A percentile compares a stretch with the other conserved stretches of the same genome.
Evolutionary conservation across 2,797 vertebrate species (phyloP).

Genomic region (Phoxinus dragarum): DNA sequence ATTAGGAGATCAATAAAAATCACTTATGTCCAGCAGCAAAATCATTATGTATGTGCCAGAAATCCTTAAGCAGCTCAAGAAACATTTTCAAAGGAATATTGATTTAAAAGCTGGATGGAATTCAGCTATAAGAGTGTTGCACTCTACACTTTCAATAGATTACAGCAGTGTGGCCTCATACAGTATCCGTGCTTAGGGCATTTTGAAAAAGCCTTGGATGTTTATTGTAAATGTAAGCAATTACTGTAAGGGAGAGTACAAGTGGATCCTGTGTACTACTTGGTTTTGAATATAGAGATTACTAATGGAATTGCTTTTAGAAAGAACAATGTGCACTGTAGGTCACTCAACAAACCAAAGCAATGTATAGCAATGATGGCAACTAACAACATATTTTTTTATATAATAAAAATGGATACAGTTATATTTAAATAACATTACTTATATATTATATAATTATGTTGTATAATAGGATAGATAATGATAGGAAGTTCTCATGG

Average conservation of each 20-base stretch:
- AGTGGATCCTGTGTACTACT: neutral
- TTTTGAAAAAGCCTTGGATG: slow-evolving; percentile 11
- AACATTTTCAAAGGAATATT: slow-evolving; percentile 47
- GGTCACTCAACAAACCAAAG: neutral
- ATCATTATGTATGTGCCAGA: slow-evolving; percentile 50
- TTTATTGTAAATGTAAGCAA: slow-evolving; percentile 18
- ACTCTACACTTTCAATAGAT: slow-evolving; percentile 5
- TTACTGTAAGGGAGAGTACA: neutral
- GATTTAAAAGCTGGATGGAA: slow-evolving; percentile 39
- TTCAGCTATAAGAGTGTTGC: slow-evolving; percentile 20
- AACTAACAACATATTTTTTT: neutral
- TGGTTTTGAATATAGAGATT: slow-evolving; percentile 1
- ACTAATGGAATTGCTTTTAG: neutral
- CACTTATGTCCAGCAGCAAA: slow-evolving; percentile 64
- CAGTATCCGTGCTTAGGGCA: neutral
- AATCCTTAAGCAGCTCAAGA: slow-evolving; percentile 45
- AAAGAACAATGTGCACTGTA: neutral
- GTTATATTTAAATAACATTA: neutral
- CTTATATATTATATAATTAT: neutral
- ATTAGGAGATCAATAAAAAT: slow-evolving; percentile 77
- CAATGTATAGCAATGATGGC: neutral
- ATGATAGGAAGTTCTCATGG: neutral
- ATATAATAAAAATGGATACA: neutral
- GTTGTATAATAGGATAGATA: neutral
- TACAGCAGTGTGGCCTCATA: slow-evolving; percentile 7